Evolutionary conservation across 2,888 invertebrate genomes (phyloP), one percentile per base, ranked within the genome.

Genomic region (Myopa testacea): DNA sequence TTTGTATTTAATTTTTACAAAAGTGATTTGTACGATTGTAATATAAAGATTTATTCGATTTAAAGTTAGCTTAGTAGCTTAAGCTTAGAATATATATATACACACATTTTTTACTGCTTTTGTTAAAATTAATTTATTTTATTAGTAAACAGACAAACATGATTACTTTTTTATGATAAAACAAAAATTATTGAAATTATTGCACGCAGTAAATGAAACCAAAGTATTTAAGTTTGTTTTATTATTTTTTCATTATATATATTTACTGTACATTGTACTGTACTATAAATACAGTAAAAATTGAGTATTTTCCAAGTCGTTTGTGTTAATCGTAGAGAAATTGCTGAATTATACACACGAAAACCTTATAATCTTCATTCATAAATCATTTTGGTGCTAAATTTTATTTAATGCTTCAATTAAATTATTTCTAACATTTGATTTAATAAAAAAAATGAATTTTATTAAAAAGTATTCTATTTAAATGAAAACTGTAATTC

Each of bases 311-410:
- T 45, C 26, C 50, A 10, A 1, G 50, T 10, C 4, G 8, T 38
- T 40, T 37, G 37, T 67, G 67, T 10, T 14, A 67, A 67, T 38
- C 37, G 65, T 65, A 8, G 34, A 67, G 5, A 63, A 55, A n/a
- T 55, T 55, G 16, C 55, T 55, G n/a, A 10, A 50, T 10, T 50
- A 14, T 8, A 50, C 26, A 26, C 26, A 26, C 60, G 12, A 60
- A 63, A 34, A 34, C 4, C 1, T 63, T 7, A 45, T 8, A 45
- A 45, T 3, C 10, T 45, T 45, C 26, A 12, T 63, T 63, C 26
- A 34, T 34, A 74, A 65, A 74, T 74, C 65, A 16, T 65, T 74
- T 65, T 74, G 74, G 74, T 74, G 74, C 74, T 74, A 74, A 74
- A 74, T 73, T 73, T n/a, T 34, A 45, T 45, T 45, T 45, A 45